Evolutionary conservation across 2,113 vertebrate genomes (phyloP).

Genomic region (Podarcis muralis): DNA sequence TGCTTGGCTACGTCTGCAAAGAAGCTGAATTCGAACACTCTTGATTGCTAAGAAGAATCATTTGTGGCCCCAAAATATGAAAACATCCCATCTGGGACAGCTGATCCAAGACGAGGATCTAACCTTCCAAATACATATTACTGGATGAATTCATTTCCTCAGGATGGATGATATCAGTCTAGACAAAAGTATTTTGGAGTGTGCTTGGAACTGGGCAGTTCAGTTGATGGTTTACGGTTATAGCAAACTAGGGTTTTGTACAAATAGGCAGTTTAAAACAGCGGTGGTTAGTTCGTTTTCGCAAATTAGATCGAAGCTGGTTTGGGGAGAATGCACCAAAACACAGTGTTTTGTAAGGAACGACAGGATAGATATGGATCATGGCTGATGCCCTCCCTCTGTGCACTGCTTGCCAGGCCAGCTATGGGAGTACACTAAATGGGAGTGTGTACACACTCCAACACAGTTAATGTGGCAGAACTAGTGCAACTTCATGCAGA

Average conservation of each 20-base stretch:
- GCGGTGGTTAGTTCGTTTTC: background rate
- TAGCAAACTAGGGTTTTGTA: background rate
- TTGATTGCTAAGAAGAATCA: conserved; percentile 25
- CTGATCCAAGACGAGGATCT: conserved; percentile 48
- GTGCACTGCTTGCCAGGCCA: no score
- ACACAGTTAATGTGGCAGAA: background rate
- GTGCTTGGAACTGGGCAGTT: background rate
- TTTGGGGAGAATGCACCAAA: no score
- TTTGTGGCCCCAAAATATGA: conserved; percentile 13
- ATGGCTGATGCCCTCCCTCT: background rate
- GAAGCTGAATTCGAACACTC: background rate
- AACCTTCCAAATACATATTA: conserved; percentile 17
- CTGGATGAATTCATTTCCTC: background rate
- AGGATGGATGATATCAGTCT: background rate
- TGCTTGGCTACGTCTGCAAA: background rate
- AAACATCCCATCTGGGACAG: conserved; percentile 36
- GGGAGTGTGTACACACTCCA: no score
- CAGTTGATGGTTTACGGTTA: background rate
- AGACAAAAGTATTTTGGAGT: background rate
- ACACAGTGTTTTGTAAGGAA: no score
- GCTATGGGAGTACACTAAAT: no score
- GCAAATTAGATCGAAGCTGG: background rate
- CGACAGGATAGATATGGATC: background rate
- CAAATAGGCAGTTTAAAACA: no score
- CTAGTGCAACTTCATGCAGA: background rate